Percentiles rank a stretch among this genome's conserved stretches.
phyloP scores from a whole-genome alignment of 2,888 invertebrate genomes.

The Eupithecia subumbrata region DNA sequence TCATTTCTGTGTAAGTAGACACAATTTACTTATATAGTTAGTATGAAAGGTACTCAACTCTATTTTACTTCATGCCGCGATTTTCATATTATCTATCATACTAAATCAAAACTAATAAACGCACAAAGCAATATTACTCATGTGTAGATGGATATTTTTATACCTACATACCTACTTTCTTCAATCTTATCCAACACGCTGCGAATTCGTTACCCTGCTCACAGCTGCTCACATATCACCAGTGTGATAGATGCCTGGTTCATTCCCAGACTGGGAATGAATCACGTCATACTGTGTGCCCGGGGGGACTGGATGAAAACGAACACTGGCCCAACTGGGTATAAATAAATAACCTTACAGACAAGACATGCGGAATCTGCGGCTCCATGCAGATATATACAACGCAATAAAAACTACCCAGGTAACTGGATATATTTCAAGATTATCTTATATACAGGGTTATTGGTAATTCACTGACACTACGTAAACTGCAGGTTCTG shows the following conservation, averaged over 20 bases:
- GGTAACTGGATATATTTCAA: no score
- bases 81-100: no score
- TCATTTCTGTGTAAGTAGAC: no score
- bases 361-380: neutral
- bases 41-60: no score
- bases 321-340: slow-evolving; percentile 54
- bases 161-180: neutral
- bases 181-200: neutral
- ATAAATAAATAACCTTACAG: slow-evolving; percentile 45
- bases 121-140: neutral
- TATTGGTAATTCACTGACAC: no score
- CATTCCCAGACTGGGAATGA: slow-evolving; percentile 70
- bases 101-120: neutral
- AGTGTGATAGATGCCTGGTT: slow-evolving; percentile 46
- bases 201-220: neutral
- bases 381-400: neutral
- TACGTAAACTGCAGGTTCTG: no score
- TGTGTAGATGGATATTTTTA: neutral
- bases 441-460: no score
- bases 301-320: slow-evolving; percentile 67
- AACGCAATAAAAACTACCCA: no score
- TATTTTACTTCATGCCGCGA: no score
- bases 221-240: slow-evolving; percentile 14
- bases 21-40: no score
- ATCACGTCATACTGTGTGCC: slow-evolving; percentile 70